phyloP scores from a whole-genome alignment of 2,797 vertebrate genomes.

The Setipinna tenuifilis region DNA sequence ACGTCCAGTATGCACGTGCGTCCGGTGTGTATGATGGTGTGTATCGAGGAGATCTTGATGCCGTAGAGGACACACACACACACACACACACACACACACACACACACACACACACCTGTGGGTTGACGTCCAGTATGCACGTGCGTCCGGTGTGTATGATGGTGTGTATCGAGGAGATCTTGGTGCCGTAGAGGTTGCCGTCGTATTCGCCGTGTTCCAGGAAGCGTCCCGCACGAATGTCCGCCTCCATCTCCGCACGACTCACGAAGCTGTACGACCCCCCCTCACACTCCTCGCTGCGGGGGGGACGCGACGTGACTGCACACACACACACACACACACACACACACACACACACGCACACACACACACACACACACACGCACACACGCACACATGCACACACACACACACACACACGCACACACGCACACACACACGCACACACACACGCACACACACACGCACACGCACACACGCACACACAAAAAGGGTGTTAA shows the following conservation, averaged over 20 bases:
- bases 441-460: too few species aligned
- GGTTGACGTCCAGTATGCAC: constrained; percentile 97
- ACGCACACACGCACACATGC: neutral
- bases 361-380: neutral
- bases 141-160: constrained; percentile 88
- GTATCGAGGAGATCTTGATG: too few species aligned
- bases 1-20: constrained; percentile 96
- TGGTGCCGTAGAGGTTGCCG: constrained; percentile 96
- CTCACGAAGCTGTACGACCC: constrained; percentile 94
- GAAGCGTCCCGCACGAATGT: constrained; percentile 91
- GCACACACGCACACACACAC: neutral
- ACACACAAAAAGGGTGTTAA: too few species aligned
- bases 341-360: neutral
- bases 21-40: too few species aligned
- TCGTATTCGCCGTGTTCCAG: constrained; percentile 97
- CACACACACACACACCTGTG: constrained; percentile 80
- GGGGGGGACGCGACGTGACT: constrained; percentile 86
- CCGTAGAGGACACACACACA: too few species aligned
- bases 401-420: neutral
- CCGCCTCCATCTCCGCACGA: constrained; percentile 88
- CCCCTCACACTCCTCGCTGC: constrained; percentile 93
- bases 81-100: neutral
- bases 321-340: neutral
- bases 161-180: constrained; percentile 96
- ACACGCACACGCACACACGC: too few species aligned